Percentiles rank a stretch among this genome's conserved stretches.
phyloP scores from a whole-genome alignment of 2,888 invertebrate genomes.

The Frankliniella fusca region DNA sequence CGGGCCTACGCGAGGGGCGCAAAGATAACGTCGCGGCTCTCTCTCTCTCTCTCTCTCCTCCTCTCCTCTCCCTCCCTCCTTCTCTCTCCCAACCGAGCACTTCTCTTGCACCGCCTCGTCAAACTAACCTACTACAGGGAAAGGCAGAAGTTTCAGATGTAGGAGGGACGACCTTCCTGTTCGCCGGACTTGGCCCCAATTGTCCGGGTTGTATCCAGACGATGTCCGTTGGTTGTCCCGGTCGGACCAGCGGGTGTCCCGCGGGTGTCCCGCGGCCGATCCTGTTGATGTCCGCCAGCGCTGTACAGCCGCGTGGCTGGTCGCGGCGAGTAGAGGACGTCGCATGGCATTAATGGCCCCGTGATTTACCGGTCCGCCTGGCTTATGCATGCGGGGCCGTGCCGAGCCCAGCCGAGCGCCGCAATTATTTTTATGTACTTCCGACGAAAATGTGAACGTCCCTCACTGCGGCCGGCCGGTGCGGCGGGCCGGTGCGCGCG shows the following conservation, averaged over 20 bases:
- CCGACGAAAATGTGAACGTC: neutral
- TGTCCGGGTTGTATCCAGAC: too few relatives aligned
- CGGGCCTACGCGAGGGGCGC: neutral
- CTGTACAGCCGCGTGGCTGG: neutral
- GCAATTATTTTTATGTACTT: slow-evolving; percentile 20
- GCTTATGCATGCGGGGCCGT: neutral
- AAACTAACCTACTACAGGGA: too few relatives aligned
- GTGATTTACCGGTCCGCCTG: slow-evolving; percentile 11
- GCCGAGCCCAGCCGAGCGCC: too few relatives aligned
- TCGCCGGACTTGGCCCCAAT: too few relatives aligned
- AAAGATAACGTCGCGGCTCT: neutral
- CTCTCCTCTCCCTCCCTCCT: neutral
- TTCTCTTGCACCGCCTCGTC: neutral
- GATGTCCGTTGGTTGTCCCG: too few relatives aligned
- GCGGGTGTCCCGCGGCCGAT: too few relatives aligned
- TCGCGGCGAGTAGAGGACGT: neutral
- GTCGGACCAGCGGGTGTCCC: too few relatives aligned
- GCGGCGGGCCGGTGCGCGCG: too few relatives aligned
- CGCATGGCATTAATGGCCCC: neutral
- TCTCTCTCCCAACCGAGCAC: neutral
- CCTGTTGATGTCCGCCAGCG: too few relatives aligned
- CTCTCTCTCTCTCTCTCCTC: neutral
- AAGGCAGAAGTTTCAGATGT: too few relatives aligned
- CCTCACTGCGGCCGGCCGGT: neutral
- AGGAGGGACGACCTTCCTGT: too few relatives aligned